Percentiles rank a stretch among this genome's conserved stretches.
phyloP scores from a whole-genome alignment of 2,888 invertebrate species.

The Andrena camellia region DNA sequence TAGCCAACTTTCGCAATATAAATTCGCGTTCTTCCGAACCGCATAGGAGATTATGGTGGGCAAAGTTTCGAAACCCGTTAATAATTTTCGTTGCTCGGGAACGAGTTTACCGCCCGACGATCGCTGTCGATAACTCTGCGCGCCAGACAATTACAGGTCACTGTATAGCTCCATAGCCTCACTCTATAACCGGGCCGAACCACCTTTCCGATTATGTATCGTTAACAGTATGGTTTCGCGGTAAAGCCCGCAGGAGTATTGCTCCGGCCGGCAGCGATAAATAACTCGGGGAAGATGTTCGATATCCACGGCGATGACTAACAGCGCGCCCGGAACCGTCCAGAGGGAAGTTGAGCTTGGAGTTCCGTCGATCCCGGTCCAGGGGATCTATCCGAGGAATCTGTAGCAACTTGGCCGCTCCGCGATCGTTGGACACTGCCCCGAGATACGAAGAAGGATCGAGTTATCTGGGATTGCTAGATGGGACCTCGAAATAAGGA shows the following conservation, averaged over 20 bases:
- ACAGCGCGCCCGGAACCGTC: not conserved
- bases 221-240: not conserved
- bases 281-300: not conserved
- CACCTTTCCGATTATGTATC: not conserved
- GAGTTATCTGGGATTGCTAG: slow-evolving; percentile 2
- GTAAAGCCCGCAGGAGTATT: not conserved
- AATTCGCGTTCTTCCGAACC: slow-evolving; percentile 15
- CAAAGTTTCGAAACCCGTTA: slow-evolving; percentile 26
- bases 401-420: slow-evolving; percentile 4
- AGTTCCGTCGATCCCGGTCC: slow-evolving; percentile 5
- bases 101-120: not conserved
- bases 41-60: slow-evolving; percentile 5
- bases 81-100: slow-evolving; percentile 4
- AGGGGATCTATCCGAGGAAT: not conserved
- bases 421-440: not conserved
- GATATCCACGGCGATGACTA: not conserved
- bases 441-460: slow-evolving; percentile 2
- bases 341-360: not conserved
- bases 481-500: not conserved
- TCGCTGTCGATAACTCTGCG: not conserved
- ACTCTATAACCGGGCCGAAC: not conserved
- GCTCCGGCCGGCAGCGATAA: not conserved
- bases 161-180: no score
- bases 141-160: not conserved
- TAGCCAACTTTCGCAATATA: slow-evolving; percentile 43